Percentiles rank a stretch among this genome's conserved stretches.
Conservation (phyloP, 2,797 vertebrate species). For the Craterocephalus amniculus region DNA sequence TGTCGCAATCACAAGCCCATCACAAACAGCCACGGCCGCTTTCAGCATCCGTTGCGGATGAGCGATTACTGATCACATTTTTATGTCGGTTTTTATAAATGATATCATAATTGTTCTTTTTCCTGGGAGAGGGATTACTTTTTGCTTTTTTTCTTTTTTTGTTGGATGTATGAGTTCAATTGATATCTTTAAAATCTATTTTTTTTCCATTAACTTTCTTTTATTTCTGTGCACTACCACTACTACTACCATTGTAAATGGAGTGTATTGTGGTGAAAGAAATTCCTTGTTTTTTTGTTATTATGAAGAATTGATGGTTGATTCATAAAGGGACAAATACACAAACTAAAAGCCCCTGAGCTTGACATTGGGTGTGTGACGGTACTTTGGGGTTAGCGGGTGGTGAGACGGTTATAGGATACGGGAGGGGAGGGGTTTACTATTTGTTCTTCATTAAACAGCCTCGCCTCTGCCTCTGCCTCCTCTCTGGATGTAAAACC, state of each 20-base stretch:
- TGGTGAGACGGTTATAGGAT: constrained; percentile 18
- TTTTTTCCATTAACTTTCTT: constrained; percentile 36
- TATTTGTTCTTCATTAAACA: constrained; percentile 45
- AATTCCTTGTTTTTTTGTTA: constrained; percentile 60
- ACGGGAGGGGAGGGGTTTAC: neutral
- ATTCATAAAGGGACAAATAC: constrained; percentile 68
- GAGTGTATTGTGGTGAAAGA: constrained; percentile 67
- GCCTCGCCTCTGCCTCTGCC: constrained; percentile 40
- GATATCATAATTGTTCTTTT: constrained; percentile 65
- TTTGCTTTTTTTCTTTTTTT: constrained; percentile 52
- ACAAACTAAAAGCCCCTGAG: constrained; percentile 52
- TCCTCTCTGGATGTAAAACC: constrained; percentile 37
- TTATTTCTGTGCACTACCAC: constrained; percentile 72
- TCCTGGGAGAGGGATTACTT: constrained; percentile 64
- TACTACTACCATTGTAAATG: constrained; percentile 67
- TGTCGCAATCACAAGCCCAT: constrained; percentile 68
- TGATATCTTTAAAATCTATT: constrained; percentile 43
- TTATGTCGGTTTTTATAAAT: constrained; percentile 69
- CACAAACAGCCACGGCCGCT: constrained; percentile 70
- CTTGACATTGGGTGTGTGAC: constrained; percentile 58
- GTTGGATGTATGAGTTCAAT: constrained; percentile 64
- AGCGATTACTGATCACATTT: constrained; percentile 70
- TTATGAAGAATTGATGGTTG: constrained; percentile 68
- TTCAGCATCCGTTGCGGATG: constrained; percentile 67
- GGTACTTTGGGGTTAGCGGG: constrained; percentile 65